Base-by-base conservation (phyloP, 2,113 vertebrate species). In the Cepphus grylle region DNA sequence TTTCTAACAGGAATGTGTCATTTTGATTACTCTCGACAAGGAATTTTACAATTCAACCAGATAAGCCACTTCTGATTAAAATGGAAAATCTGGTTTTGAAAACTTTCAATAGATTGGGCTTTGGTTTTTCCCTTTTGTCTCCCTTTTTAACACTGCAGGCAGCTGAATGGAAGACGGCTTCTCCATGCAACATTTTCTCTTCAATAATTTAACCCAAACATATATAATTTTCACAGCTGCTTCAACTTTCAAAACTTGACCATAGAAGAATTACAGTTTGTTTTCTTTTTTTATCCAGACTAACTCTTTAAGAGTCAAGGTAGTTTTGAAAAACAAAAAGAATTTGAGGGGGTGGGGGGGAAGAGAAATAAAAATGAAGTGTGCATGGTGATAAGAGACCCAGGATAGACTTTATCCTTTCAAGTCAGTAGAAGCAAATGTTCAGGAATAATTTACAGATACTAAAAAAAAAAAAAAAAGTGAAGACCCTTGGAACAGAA, bases 61-160 rank as follows among this genome's bases (percentile, higher is more conserved):
- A 71, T 26, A 58, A 88, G 26, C 10, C 12, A 73, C 65, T 94
- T 93, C 65, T 92, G 58, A 90, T 94, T 88, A 90, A 95, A 82
- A 85, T 56, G 12, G 58, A 88, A 93, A 90, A 82, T 80, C 81
- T 71, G 17, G 4, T 5, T 55, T 65, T 49, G 34, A 80, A 86
- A 94, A 73, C 9, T 73, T 63, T 25, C 32, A 40, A 15, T 12
- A 40, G 26, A 42, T 26, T 59, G 8, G 4, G 4, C 21, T 90
- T 69, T 80, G 13, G 0, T 43, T 92, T 91, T 81, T 14, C 8
- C 18, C 26, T 56, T 63, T 66, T 59, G 2, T 15, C 13, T 82
- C 62, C 17, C 11, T 82, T 76, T 91, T 63, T 56, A 72, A 52
- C 3, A n/a, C 5, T 30, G 3, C 5, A 5, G 49, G 9, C 40